Evolutionary conservation across 2,113 vertebrate species (phyloP).

Genomic region (Platysteira castanea): DNA sequence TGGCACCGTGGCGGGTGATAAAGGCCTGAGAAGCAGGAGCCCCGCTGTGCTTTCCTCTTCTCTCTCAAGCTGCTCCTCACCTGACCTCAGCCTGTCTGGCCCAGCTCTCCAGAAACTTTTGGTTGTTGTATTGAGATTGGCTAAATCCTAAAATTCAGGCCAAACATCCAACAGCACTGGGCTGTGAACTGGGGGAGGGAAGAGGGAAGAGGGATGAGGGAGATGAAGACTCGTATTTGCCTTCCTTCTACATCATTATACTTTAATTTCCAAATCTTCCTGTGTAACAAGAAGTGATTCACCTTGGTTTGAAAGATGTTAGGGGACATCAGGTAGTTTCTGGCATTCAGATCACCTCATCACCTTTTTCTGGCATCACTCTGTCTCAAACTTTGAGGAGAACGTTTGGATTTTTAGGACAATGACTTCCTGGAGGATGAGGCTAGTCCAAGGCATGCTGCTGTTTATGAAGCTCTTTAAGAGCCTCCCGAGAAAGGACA

Average conservation of each 20-base stretch:
- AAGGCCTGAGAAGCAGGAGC: not conserved
- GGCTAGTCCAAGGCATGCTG: not conserved
- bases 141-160: not conserved
- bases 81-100: not conserved
- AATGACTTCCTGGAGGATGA: not conserved
- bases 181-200: not conserved
- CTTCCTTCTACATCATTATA: not conserved
- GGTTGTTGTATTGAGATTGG: not conserved
- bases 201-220: not conserved
- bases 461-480: not conserved
- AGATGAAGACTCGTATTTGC: not conserved
- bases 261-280: not conserved
- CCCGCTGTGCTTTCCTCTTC: not conserved
- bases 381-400: not conserved
- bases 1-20: fast-evolving
- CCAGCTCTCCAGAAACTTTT: not conserved
- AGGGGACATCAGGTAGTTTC: not conserved
- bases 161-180: not conserved
- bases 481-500: not conserved
- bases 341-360: not conserved
- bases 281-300: not conserved
- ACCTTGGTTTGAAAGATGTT: not conserved
- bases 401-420: not conserved
- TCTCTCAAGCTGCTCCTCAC: not conserved
- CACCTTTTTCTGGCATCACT: not conserved